These are phyloP conservation scores for Mormyrus proboscirostris DNA, from an alignment of 2,797 vertebrate genomes.

Conservation along the genomic window DNA sequence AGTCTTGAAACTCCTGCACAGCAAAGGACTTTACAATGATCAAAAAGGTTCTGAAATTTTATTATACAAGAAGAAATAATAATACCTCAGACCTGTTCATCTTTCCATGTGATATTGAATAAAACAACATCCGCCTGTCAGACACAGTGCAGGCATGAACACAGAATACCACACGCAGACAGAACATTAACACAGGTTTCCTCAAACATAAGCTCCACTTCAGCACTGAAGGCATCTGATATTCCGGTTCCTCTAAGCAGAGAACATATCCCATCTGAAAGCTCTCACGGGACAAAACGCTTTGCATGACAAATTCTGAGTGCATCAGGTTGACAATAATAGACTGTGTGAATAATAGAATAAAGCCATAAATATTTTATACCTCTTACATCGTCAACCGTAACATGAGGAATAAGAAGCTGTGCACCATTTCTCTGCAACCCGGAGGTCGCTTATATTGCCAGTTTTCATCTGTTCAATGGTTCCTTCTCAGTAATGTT, in stretches of 20 bases:
- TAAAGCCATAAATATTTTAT: conserved; percentile 59
- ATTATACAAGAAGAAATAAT: background rate
- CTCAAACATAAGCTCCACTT: background rate
- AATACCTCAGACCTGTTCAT: conserved; percentile 4
- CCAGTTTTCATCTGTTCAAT: background rate
- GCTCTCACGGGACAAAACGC: background rate
- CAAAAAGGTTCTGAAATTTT: background rate
- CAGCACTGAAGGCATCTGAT: background rate
- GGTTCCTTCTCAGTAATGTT: background rate
- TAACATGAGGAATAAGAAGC: conserved; percentile 42
- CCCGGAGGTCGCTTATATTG: background rate
- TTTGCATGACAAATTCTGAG: conserved; percentile 56
- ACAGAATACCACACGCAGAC: background rate
- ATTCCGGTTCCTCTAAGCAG: background rate
- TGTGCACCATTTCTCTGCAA: conserved; percentile 35
- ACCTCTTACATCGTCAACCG: conserved; percentile 41
- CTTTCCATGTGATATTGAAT: background rate
- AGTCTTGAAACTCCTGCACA: background rate
- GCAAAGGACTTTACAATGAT: background rate
- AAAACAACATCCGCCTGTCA: conserved; percentile 2
- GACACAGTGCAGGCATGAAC: background rate
- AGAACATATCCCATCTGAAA: background rate
- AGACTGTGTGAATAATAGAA: conserved; percentile 68
- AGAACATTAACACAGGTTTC: background rate
- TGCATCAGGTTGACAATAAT: conserved; percentile 59